phyloP scores from a whole-genome alignment of 2,888 invertebrate genomes.

The Chymomyza procnemis region DNA sequence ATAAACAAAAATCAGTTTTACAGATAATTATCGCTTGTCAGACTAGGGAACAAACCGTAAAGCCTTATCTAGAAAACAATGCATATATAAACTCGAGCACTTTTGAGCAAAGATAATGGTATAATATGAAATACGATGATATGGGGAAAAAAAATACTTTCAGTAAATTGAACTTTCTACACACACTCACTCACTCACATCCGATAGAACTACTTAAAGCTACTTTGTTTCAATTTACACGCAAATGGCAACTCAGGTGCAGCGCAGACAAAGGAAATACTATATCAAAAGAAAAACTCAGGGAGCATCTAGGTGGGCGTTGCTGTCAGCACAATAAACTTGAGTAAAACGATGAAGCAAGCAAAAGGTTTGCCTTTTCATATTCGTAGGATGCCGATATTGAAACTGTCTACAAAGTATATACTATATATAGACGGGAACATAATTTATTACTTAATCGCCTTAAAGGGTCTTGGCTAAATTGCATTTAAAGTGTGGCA shows the following conservation, averaged over 20 bases:
- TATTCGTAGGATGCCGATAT: background rate
- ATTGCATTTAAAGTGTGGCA: constrained; percentile 25
- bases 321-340: background rate
- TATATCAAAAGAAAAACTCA: background rate
- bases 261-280: background rate
- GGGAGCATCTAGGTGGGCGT: background rate
- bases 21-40: no score
- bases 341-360: background rate
- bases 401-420: background rate
- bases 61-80: no score
- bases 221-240: background rate
- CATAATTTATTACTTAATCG: constrained; percentile 42
- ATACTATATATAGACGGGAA: background rate
- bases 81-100: no score
- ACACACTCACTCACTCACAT: background rate
- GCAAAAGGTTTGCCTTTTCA: background rate
- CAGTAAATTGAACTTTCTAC: background rate
- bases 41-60: no score
- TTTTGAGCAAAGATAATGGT: background rate
- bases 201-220: background rate
- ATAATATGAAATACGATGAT: background rate
- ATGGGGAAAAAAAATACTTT: background rate
- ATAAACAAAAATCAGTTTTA: no score
- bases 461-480: constrained; percentile 36
- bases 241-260: background rate